These are phyloP conservation scores for Bradypus variegatus DNA, from an alignment of 2,797 vertebrate species.

Conservation along the genomic window DNA sequence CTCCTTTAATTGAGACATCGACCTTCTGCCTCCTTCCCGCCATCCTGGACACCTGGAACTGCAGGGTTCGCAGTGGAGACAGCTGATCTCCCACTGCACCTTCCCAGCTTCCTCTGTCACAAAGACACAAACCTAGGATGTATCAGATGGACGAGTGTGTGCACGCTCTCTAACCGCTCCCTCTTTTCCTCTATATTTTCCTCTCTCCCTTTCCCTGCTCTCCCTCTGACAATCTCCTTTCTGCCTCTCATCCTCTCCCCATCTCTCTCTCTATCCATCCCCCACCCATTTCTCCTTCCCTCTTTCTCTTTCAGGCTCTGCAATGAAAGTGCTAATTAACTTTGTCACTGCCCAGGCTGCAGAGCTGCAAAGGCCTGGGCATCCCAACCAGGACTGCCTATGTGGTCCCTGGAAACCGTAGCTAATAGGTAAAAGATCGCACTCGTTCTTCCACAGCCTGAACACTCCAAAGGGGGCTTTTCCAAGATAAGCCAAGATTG, in stretches of 20 bases:
- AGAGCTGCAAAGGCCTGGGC: neutral
- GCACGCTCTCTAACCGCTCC: rapidly evolving
- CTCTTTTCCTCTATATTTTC: neutral
- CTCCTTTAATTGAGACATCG: conserved; percentile 24
- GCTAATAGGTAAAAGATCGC: conserved; percentile 9
- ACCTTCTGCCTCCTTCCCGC: neutral
- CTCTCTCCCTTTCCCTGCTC: neutral
- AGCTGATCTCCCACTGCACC: neutral
- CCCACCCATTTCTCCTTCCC: neutral
- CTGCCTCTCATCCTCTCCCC: neutral
- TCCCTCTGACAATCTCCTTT: neutral
- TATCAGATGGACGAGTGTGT: neutral
- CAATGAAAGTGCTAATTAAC: conserved; percentile 29
- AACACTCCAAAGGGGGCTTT: neutral
- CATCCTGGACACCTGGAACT: conserved; percentile 14
- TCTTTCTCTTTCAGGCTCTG: neutral
- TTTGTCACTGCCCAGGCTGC: neutral
- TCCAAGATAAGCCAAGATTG: neutral
- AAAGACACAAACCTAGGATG: neutral
- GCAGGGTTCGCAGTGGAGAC: neutral
- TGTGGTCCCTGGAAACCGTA: neutral
- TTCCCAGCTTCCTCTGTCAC: neutral
- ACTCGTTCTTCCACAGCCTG: neutral
- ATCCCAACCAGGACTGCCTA: neutral
- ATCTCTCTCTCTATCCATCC: neutral